Evolutionary conservation across 2,888 invertebrate genomes (phyloP), one percentile per base, ranked within the genome.

Genomic region (Hesperia comma): DNA sequence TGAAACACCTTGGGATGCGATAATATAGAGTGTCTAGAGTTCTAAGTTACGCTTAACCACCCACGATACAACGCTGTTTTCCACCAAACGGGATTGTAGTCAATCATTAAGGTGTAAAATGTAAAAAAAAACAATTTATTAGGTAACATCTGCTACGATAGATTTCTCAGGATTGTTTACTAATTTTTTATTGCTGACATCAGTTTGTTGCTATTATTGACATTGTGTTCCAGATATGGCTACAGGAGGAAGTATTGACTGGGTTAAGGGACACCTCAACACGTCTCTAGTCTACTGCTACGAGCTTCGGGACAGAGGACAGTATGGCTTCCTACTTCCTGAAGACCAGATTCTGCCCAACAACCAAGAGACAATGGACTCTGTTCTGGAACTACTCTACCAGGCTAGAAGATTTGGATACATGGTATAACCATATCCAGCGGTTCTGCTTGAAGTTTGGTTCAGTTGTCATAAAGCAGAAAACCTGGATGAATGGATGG

Each of bases 201-300:
- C 37, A 10, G 10, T 37, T 10, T 37, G 37, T 37, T 2, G 37
- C 10, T 10, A 10, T 8, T 8, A 37, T 10, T 37, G n/a, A 10
- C 12, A 10, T 12, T 3, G 3, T 51, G 19, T 79, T 78, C 6
- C 78, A 95, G 95, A 95, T 77, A 76, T 88, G 0, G 95, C 95
- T 0, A 93, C 94, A 5, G 96, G 96, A 0, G 93, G 93, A 6
- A 95, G 95, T 58, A 82, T 95, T 55, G 97, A 98, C 77, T 97
- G 96, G 95, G 96, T 95, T 0, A 95, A 96, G 77, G 96, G 94
- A 0, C 90, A 83, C 0, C 87, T 94, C 0, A 88, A 94, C 2
- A 93, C 95, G 0, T 95, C 95, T 8, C 88, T 96, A 17, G 90
- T 94, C 0, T 96, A 95, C 81, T 95, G 95, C 1, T 95, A 95